Evolutionary conservation across 2,113 vertebrate species (phyloP).

Genomic region (Poeciliopsis retropinna): DNA sequence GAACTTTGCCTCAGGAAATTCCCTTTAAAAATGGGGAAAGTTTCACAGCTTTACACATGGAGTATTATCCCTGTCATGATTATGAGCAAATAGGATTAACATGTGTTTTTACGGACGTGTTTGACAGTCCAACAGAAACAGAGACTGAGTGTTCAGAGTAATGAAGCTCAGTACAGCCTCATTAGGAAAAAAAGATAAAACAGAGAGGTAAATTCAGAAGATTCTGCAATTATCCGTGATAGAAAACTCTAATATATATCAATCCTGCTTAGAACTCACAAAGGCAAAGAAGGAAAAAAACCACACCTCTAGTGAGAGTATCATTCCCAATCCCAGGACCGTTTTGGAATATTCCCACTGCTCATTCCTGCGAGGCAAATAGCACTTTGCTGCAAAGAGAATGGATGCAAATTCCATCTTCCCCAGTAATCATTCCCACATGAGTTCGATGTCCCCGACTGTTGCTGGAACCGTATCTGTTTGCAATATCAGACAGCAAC

Average conservation of each 20-base stretch:
- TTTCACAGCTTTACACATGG: slow-evolving; percentile 69
- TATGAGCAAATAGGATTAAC: slow-evolving; percentile 78
- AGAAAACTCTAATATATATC: slow-evolving; percentile 68
- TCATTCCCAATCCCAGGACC: slow-evolving; percentile 60
- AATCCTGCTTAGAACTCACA: slow-evolving; percentile 72
- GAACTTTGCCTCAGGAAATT: slow-evolving; percentile 64
- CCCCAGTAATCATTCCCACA: slow-evolving; percentile 89
- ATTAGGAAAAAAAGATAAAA: slow-evolving; percentile 71
- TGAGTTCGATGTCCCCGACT: slow-evolving; percentile 84
- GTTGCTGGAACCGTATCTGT: slow-evolving; percentile 85
- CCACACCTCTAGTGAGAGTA: slow-evolving; percentile 28
- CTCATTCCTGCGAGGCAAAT: slow-evolving; percentile 43
- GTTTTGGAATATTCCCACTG: slow-evolving; percentile 51
- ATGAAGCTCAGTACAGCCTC: slow-evolving; percentile 71
- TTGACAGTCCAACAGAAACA: slow-evolving; percentile 71
- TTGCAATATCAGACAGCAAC: slow-evolving; percentile 93
- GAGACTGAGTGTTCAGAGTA: slow-evolving; percentile 58
- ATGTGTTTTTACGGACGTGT: slow-evolving; percentile 72
- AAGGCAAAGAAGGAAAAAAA: neutral
- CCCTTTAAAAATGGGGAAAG: slow-evolving; percentile 29
- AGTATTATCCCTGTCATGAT: slow-evolving; percentile 80
- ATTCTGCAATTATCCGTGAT: slow-evolving; percentile 72
- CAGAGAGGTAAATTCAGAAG: slow-evolving; percentile 67
- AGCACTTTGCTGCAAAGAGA: slow-evolving; percentile 33
- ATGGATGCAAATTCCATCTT: slow-evolving; percentile 85